Evolutionary conservation across 92 coral and sea anemone genomes (phyloP).

Genomic region (Palythoa caribaeorum): DNA sequence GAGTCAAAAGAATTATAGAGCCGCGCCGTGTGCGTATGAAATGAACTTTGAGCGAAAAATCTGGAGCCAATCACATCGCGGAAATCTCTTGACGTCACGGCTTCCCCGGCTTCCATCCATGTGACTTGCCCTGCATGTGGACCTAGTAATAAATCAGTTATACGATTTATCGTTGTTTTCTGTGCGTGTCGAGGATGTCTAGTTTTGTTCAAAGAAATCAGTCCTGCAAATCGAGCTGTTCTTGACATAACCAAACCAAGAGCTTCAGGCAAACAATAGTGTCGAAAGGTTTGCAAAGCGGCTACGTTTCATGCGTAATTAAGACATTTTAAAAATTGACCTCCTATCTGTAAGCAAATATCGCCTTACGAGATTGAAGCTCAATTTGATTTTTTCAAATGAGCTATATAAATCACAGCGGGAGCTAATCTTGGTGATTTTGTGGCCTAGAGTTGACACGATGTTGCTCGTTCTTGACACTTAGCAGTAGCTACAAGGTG

Average conservation of each 20-base stretch:
- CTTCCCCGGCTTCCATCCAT: neutral
- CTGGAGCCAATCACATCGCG: neutral
- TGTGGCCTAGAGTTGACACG: neutral
- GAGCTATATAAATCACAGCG: neutral
- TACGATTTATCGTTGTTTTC: neutral
- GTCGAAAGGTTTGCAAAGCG: slow-evolving; percentile 12
- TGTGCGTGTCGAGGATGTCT: neutral
- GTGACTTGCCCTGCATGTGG: neutral
- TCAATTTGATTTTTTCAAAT: neutral
- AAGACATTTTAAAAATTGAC: neutral
- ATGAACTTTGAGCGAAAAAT: neutral
- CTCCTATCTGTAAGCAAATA: neutral
- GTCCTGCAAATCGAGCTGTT: neutral
- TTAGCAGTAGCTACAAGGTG: slow-evolving; percentile 6
- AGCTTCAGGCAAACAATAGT: slow-evolving; percentile 8
- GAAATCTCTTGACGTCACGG: slow-evolving; percentile 6
- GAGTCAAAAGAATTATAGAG: neutral
- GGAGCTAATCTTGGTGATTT: neutral
- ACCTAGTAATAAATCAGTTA: slow-evolving; percentile 3
- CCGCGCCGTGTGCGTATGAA: neutral
- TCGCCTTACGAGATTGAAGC: neutral
- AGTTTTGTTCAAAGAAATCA: slow-evolving; percentile 4
- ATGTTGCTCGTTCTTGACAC: neutral
- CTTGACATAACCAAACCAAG: slow-evolving; percentile 3
- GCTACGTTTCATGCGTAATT: neutral